Conservation (phyloP, 2,888 invertebrate species). For the Zhengitettix transpicula region DNA sequence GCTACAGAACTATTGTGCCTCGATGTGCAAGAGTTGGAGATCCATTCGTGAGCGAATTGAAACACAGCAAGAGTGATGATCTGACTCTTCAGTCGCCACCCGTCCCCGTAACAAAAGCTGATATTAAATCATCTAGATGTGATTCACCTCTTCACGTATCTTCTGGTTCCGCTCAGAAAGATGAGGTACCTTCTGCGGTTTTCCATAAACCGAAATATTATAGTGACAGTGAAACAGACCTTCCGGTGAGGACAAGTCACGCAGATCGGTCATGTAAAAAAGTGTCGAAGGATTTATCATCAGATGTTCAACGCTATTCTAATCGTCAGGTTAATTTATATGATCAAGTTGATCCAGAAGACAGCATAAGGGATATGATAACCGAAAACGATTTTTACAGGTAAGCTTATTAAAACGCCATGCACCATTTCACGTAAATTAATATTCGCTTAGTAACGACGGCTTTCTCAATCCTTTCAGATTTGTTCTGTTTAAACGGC, state of each 20-base stretch:
- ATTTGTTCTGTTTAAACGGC: slow-evolving; percentile 43
- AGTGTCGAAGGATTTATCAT: slow-evolving; percentile 3
- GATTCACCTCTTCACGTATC: slow-evolving; percentile 18
- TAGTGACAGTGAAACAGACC: slow-evolving; percentile 18
- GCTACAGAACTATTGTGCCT: slow-evolving; percentile 18
- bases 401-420: slow-evolving; percentile 20
- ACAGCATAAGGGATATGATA: slow-evolving; percentile 42
- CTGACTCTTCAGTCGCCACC: slow-evolving; percentile 27
- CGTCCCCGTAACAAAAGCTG: slow-evolving; percentile 16
- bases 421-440: not conserved
- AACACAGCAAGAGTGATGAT: slow-evolving; percentile 34
- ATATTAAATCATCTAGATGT: slow-evolving; percentile 27
- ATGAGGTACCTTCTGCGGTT: slow-evolving; percentile 17
- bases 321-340: slow-evolving; percentile 26
- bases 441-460: no score
- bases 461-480: slow-evolving; percentile 23
- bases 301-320: slow-evolving; percentile 19
- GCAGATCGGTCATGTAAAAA: slow-evolving; percentile 6
- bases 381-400: slow-evolving; percentile 44
- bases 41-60: slow-evolving; percentile 26
- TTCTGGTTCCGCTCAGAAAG: slow-evolving; percentile 20
- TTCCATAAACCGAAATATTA: slow-evolving; percentile 24
- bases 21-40: slow-evolving; percentile 7
- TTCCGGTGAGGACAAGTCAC: not conserved
- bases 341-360: slow-evolving; percentile 42